Evolutionary conservation across 1,140 invertebrate genomes (phyloP).

Genomic region (Ceratitis capitata): DNA sequence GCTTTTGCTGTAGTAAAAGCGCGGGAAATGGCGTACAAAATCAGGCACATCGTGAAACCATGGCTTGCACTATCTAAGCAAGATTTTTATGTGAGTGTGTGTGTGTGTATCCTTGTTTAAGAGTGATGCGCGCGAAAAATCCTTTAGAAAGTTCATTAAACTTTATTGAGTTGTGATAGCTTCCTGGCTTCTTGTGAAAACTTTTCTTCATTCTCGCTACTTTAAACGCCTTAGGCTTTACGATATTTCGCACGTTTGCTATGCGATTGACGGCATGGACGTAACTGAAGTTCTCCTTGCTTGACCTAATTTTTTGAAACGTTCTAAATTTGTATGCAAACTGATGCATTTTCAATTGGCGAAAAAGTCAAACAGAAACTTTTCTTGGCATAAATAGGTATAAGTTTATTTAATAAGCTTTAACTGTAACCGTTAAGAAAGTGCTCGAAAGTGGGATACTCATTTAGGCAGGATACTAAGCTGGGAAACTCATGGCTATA

Average conservation of each 20-base stretch:
- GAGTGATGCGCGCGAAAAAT: not conserved
- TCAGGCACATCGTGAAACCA: not conserved
- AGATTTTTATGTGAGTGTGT: not conserved
- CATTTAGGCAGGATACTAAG: no score
- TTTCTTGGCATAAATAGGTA: no score
- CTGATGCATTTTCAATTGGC: not conserved
- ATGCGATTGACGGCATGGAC: not conserved
- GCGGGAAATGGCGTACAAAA: not conserved
- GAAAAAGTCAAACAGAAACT: not conserved
- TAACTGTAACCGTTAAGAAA: no score
- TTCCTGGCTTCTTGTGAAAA: not conserved
- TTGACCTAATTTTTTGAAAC: not conserved
- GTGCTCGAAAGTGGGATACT: no score
- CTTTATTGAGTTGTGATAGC: conserved; percentile 29
- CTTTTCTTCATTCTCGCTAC: not conserved
- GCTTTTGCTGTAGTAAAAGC: not conserved
- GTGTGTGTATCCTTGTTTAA: not conserved
- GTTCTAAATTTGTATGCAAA: not conserved
- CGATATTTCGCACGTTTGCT: not conserved
- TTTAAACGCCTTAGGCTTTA: not conserved
- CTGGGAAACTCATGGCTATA: no score
- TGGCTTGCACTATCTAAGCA: not conserved
- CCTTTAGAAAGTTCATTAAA: conserved; percentile 34
- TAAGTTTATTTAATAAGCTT: no score
- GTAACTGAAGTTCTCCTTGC: not conserved